Evolutionary conservation across 2,888 invertebrate genomes (phyloP), one percentile per base, ranked within the genome.

Genomic region (Onthophagus sagittarius): DNA sequence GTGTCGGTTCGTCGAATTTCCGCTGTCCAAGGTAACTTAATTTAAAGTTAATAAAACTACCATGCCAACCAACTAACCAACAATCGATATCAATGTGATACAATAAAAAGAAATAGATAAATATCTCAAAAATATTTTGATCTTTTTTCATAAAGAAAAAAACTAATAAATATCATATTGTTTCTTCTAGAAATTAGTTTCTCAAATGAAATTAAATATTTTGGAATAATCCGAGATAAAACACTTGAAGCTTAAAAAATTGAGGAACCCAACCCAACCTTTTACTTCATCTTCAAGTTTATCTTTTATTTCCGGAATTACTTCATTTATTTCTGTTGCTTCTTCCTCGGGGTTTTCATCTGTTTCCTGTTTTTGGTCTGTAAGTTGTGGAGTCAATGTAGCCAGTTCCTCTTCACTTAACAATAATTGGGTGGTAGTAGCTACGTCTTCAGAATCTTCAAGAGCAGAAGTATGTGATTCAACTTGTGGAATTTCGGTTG

Each of bases 331-430:
- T 53, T 53, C 11, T 53, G 39, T 53, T 9, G 39, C 11, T 53
- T 53, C 9, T 53, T 53, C 2, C 11, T 53, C 39, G 63, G 23
- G 5, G 70, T 9, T 65, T 63, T 69, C 71, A 63, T 33, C 15
- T 14, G 67, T 62, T 71, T 76, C 75, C 71, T 71, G 70, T 65
- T 71, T 63, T 31, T 62, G 64, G 64, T 70, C 74, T n/a, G 73
- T 63, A 63, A 72, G 75, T 71, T 14, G 32, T 71, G 33, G 9
- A 13, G 32, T 62, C 23, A 62, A 23, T 13, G 15, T 23, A 23
- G 23, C 31, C 11, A 62, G 31, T 15, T 33, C 5, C 53, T 23
- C 39, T 65, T 70, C 69, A 2, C 31, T 13, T 15, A 67, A 9
- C 5, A 32, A 64, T 15, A 7, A 9, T 64, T 14, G 3, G 1